Percentiles rank a stretch among this genome's conserved stretches.
Conservation (phyloP, 2,888 invertebrate genomes). For the Agrochola circellaris region DNA sequence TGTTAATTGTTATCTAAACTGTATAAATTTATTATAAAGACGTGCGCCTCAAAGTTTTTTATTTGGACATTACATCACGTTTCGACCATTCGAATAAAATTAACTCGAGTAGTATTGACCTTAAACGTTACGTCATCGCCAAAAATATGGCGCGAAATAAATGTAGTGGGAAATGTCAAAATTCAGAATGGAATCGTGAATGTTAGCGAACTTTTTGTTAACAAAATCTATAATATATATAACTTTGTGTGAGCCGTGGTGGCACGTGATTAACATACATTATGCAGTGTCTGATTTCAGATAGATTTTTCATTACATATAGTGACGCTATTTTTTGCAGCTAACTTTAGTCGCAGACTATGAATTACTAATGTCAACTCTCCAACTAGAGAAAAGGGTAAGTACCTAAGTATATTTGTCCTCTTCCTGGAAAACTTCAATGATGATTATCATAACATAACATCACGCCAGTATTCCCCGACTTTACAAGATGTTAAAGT, state of each 20-base stretch:
- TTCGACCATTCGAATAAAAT: conserved; percentile 23
- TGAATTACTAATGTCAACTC: not conserved
- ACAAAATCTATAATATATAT: not conserved
- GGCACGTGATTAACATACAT: conserved; percentile 20
- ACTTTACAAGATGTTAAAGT: not conserved
- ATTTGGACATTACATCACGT: conserved; percentile 50
- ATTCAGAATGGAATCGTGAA: conserved; percentile 23
- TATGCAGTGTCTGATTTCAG: conserved; percentile 1
- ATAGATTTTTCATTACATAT: not conserved
- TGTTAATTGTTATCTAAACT: conserved; percentile 15
- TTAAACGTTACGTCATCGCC: conserved; percentile 51
- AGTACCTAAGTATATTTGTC: not conserved
- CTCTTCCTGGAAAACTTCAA: not conserved
- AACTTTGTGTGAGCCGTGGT: not conserved
- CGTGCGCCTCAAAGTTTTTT: conserved; percentile 1
- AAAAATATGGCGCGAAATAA: conserved; percentile 18
- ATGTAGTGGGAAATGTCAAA: not conserved
- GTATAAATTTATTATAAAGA: not conserved
- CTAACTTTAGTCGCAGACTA: not conserved
- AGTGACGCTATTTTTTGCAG: not conserved
- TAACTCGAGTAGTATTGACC: conserved; percentile 48
- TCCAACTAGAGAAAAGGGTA: not conserved
- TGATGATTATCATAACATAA: not conserved
- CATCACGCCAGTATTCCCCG: too few relatives aligned
- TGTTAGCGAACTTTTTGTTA: not conserved